These are phyloP conservation scores for Muntiacus muntjak DNA, from an alignment of 2,113 vertebrate species.

Conservation along the genomic window DNA sequence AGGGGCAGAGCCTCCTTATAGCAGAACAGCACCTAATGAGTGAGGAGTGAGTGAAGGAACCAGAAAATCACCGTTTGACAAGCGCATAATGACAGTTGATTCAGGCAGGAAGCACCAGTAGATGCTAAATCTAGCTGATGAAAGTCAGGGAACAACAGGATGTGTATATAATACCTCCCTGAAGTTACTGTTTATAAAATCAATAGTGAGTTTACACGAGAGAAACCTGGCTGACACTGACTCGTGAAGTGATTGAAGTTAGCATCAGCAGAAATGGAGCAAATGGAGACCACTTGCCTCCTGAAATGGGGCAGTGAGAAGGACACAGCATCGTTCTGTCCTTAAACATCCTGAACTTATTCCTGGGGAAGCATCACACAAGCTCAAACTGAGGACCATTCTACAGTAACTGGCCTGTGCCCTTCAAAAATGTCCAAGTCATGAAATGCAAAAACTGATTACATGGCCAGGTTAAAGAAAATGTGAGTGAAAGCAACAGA, in stretches of 20 bases:
- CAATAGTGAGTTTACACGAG: not conserved
- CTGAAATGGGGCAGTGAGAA: accelerated
- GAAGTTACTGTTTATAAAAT: not conserved
- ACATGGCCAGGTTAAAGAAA: not conserved
- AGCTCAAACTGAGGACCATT: too few species aligned
- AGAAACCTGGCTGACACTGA: not conserved
- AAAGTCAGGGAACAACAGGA: too few species aligned
- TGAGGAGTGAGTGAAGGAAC: accelerated
- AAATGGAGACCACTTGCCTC: accelerated
- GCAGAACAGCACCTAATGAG: accelerated
- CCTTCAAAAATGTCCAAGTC: not conserved
- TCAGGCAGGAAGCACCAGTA: not conserved
- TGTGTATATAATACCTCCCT: not conserved
- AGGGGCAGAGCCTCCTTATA: not conserved
- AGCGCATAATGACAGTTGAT: accelerated
- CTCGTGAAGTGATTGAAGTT: not conserved
- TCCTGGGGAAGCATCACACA: too few species aligned
- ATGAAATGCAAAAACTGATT: too few species aligned
- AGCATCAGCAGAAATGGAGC: accelerated
- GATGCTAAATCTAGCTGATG: not conserved
- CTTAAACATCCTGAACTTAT: not conserved
- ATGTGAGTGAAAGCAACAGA: not conserved
- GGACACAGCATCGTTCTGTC: not conserved
- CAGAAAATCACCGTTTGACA: not conserved
- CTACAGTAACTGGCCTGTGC: not conserved